Percentiles rank a stretch among this genome's conserved stretches.
phyloP scores from a whole-genome alignment of 2,888 invertebrate genomes.

The Drosophila kuntzei region DNA sequence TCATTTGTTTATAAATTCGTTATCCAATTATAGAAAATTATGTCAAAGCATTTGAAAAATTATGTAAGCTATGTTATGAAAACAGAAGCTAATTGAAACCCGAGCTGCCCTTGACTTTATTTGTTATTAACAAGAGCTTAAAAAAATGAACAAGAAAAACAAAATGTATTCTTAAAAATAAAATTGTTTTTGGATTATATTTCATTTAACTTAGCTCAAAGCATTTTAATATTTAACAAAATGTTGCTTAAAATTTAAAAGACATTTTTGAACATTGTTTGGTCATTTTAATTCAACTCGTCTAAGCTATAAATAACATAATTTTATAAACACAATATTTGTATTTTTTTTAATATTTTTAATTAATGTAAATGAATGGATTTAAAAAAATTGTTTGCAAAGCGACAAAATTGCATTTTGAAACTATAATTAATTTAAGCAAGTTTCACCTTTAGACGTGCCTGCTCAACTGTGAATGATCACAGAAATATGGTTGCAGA shows the following conservation, averaged over 20 bases:
- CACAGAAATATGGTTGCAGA: conserved; percentile 41
- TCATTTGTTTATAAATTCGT: not conserved
- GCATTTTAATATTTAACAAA: too few relatives aligned
- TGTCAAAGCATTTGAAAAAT: not conserved
- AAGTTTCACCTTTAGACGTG: conserved; percentile 9
- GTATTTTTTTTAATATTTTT: too few relatives aligned
- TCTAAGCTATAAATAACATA: not conserved
- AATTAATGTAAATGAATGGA: conserved; percentile 1
- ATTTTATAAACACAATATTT: too few relatives aligned
- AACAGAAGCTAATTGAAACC: not conserved
- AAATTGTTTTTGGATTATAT: not conserved
- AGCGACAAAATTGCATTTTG: conserved; percentile 10
- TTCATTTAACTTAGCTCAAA: not conserved
- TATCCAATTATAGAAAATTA: not conserved
- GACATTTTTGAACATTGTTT: not conserved
- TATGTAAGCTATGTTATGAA: conserved; percentile 5
- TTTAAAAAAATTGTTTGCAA: conserved; percentile 2
- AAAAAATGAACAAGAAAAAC: not conserved
- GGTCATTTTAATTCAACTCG: not conserved
- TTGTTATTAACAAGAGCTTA: too few relatives aligned
- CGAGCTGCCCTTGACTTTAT: not conserved
- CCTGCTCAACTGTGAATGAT: conserved; percentile 53
- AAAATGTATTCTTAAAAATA: not conserved
- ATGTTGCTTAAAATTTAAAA: too few relatives aligned
- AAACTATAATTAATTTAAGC: conserved; percentile 18